These are phyloP conservation scores for Halictus quadricinctus DNA, from an alignment of 2,888 invertebrate species.

Conservation along the genomic window DNA sequence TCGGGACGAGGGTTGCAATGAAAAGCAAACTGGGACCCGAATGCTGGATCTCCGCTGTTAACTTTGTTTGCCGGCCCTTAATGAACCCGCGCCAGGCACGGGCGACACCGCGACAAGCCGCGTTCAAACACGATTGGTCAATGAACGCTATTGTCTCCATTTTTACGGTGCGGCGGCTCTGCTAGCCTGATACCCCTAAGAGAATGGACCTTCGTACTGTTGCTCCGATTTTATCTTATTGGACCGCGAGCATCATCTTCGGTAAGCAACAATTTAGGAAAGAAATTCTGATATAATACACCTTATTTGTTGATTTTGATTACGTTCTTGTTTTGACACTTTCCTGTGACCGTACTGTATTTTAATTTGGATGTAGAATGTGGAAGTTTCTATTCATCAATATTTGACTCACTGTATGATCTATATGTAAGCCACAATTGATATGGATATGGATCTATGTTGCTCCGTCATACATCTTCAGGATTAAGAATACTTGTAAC, in stretches of 20 bases:
- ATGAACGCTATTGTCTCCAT: conserved; percentile 16
- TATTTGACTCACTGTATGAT: too few relatives aligned
- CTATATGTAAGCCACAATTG: too few relatives aligned
- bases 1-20: conserved; percentile 1
- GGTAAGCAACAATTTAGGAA: neutral
- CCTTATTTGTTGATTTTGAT: neutral
- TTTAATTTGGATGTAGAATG: neutral
- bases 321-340: neutral
- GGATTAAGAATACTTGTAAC: too few relatives aligned
- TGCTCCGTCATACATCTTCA: neutral
- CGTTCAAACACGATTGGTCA: conserved; percentile 12
- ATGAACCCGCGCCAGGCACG: neutral
- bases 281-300: neutral
- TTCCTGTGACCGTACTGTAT: neutral
- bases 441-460: neutral
- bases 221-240: neutral
- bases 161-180: neutral
- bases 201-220: neutral
- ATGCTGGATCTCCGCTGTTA: conserved; percentile 8
- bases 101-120: neutral
- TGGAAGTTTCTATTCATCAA: neutral
- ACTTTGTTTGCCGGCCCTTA: conserved; percentile 5
- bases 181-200: neutral
- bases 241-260: neutral
- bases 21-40: conserved; percentile 8